Conservation (phyloP, 1,140 invertebrate species). For the Wiebesia pumilae region DNA sequence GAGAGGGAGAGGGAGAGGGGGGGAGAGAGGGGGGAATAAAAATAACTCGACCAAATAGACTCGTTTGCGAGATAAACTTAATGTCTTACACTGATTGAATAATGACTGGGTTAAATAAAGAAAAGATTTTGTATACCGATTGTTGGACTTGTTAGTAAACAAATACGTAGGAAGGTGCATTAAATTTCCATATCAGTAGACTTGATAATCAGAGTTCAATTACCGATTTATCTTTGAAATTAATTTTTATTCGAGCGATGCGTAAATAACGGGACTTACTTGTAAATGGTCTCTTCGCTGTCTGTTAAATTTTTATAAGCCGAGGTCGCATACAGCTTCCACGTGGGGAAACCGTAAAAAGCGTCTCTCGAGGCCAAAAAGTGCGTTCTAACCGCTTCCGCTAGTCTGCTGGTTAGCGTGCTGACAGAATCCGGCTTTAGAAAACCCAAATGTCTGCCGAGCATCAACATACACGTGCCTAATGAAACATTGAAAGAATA, state of each 20-base stretch:
- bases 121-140: not conserved
- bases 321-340: slow-evolving; percentile 86
- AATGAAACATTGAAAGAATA: not conserved
- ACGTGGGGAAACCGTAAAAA: slow-evolving; percentile 87
- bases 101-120: not conserved
- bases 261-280: slow-evolving; percentile 65
- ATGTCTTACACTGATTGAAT: not conserved
- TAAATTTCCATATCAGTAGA: not conserved
- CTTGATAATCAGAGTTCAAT: not conserved
- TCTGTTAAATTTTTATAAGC: slow-evolving; percentile 83
- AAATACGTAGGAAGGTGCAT: not conserved
- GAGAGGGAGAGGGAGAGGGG: too few species aligned
- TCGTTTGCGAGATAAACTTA: not conserved
- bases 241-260: not conserved
- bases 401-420: slow-evolving; percentile 74
- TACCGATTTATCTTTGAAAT: not conserved
- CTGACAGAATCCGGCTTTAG: slow-evolving; percentile 78
- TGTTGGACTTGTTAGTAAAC: not conserved
- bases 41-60: not conserved
- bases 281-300: slow-evolving; percentile 88
- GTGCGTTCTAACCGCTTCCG: slow-evolving; percentile 82
- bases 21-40: not conserved
- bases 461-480: slow-evolving; percentile 85
- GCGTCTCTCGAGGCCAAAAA: slow-evolving; percentile 86
- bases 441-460: slow-evolving; percentile 87